Evolutionary conservation across 1,140 invertebrate species (phyloP), one percentile per base, ranked within the genome.

Genomic region (Euglossa dilemma): DNA sequence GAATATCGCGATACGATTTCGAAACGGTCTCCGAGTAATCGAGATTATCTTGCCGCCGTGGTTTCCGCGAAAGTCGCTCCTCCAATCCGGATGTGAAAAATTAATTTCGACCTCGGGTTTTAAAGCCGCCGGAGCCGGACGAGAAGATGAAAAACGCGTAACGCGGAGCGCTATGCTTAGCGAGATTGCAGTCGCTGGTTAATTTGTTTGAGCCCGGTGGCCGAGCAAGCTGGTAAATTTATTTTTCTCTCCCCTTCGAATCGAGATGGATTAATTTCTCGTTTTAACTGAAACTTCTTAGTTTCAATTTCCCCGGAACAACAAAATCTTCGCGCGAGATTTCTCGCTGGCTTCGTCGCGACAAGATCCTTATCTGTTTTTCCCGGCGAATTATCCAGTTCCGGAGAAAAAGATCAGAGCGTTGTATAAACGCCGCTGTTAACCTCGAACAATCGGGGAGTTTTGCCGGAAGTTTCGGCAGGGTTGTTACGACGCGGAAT

Each of bases 401-500:
- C 4, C 4, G 1, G 36, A 1, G 36, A 36, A 36, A 36, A 36
- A 36, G 36, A 36, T 36, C 4, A 36, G 36, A 36, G 4, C 36
- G 36, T 36, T 36, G 4, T 36, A 36, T 36, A 36, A 36, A 36
- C 36, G 36, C 12, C 16, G 57, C 28, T 74, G 74, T 74, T 36
- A 36, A 64, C 71, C 50, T 25, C 57, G 18, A 74, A 45, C 79
- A 64, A 56, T 81, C 74, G 56, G 50, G 50, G 12, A 81, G 74
- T 71, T 81, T 54, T 6, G 36, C 23, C 18, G 0, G 0, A 80
- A 80, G 59, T 80, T 81, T 74, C 57, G 43, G 59, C n/a, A 73
- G 64, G 47, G 70, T 74, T 73, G 64, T 73, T 81, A 47, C 43
- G 43, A 74, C 69, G 79, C 56, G 59, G 79, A 74, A 74, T 74